Evolutionary conservation across 2,888 invertebrate species (phyloP), one percentile per base, ranked within the genome.

Genomic region (Laspeyria flexula): DNA sequence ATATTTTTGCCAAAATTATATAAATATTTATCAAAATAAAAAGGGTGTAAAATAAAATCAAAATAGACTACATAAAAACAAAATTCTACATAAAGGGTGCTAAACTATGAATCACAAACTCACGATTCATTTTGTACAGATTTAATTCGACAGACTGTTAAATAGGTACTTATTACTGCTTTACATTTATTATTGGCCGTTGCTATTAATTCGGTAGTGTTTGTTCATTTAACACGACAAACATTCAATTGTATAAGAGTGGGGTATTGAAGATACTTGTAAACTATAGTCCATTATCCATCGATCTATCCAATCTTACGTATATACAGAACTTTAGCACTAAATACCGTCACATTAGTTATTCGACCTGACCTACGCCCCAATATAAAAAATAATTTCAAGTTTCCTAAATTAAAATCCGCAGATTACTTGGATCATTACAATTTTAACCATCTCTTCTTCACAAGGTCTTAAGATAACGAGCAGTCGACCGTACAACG

Each of bases 141-240:
- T 90, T 91, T 91, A 90, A 90, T 90, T 90, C 85, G 89, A 89
- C 87, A 89, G 89, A 89, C 82, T 88, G 88, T 88, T 87, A 88
- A 85, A 88, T 87, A 67, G 65, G 65, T 69, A 89, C 83, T 87
- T 88, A 85, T 85, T 83, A 88, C 85, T 88, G 88, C 85, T 87
- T 88, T 88, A 91, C 90, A 90, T 86, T 75, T 74, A 74, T 79
- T 81, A 81, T 83, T 81, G 85, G 86, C 85, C 78, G 73, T 86
- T 81, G 77, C 79, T 84, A 79, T 81, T 83, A 80, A 90, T 88
- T 90, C 88, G 89, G 89, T 85, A 83, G 77, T 74, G 80, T 76
- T 79, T 79, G 84, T 81, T 83, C 82, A 78, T 45, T 51, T 49
- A 76, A 83, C 73, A 82, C 73, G 75, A 76, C 64, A 71, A 67